Evolutionary conservation across 2,888 invertebrate genomes (phyloP).

Genomic region (Habrosyne pyritoides): DNA sequence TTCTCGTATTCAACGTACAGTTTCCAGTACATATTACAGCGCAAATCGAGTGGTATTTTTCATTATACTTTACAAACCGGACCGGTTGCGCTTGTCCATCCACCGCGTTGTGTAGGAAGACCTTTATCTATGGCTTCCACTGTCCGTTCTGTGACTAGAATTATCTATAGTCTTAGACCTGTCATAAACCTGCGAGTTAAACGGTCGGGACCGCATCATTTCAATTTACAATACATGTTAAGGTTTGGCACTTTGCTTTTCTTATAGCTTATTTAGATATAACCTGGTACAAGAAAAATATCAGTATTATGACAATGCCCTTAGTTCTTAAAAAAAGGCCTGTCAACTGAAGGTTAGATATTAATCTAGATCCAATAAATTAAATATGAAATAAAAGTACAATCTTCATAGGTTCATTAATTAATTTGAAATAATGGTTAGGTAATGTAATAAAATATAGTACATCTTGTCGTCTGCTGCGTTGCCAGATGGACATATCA

Average conservation of each 20-base stretch:
- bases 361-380: too few relatives aligned
- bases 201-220: not conserved
- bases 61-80: slow-evolving; percentile 58
- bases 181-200: slow-evolving; percentile 4
- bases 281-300: not conserved
- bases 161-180: not conserved
- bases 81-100: slow-evolving; percentile 40
- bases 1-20: not conserved
- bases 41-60: slow-evolving; percentile 46
- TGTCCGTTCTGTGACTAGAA: slow-evolving; percentile 17
- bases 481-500: not conserved
- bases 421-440: too few relatives aligned
- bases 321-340: too few relatives aligned
- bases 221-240: not conserved
- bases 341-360: too few relatives aligned
- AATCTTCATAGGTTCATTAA: too few relatives aligned
- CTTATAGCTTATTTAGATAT: not conserved
- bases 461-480: too few relatives aligned
- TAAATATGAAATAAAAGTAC: too few relatives aligned
- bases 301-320: too few relatives aligned
- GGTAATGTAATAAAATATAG: too few relatives aligned
- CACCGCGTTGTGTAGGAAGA: slow-evolving; percentile 42
- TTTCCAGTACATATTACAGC: slow-evolving; percentile 12
- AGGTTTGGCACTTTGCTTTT: not conserved
- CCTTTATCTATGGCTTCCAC: slow-evolving; percentile 36